Evolutionary conservation across 1,140 invertebrate species (phyloP), one percentile per base, ranked within the genome.

Genomic region (Trigoniulus corallinus): DNA sequence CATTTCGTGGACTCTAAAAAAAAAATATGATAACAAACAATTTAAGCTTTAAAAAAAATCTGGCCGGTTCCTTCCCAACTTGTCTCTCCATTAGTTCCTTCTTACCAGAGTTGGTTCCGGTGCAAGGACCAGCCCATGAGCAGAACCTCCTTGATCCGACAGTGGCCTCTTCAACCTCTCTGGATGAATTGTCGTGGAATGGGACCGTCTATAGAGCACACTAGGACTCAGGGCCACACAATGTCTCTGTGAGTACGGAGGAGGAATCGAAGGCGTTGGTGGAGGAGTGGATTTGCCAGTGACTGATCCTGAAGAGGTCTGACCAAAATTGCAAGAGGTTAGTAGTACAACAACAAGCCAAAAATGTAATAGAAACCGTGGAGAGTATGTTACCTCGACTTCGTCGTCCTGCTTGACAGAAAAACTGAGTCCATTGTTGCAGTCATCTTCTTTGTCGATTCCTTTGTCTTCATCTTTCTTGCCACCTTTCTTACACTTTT

Each of bases 381-480:
- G 37, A n/a, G n/a, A n/a, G n/a, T n/a, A n/a, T n/a, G n/a, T n/a
- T n/a, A 58, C 53, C 53, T 58, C 54, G 44, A 59, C 54, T 22
- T 54, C 58, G 22, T 51, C 53, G 48, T 58, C 56, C 26, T 80
- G n/a, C n/a, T n/a, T n/a, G n/a, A n/a, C n/a, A n/a, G n/a, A n/a
- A n/a, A n/a, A n/a, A n/a, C n/a, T n/a, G n/a, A n/a, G n/a, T n/a
- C 77, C 48, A 79, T 69, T 26, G 76, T 75, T 23, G 77, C 77
- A 62, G 80, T 81, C 40, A 74, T 78, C 22, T 71, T 65, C 58
- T 78, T 78, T 57, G 79, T 79, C 34, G 76, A 68, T 58, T 81
- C 79, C 60, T 80, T 80, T 54, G 78, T 81, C 3, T 47, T 47
- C n/a, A n/a, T n/a, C n/a, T n/a, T n/a, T n/a, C n/a, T n/a, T n/a